Conservation (phyloP, 2,888 invertebrate genomes). For the Glyphotaelius pellucidus region DNA sequence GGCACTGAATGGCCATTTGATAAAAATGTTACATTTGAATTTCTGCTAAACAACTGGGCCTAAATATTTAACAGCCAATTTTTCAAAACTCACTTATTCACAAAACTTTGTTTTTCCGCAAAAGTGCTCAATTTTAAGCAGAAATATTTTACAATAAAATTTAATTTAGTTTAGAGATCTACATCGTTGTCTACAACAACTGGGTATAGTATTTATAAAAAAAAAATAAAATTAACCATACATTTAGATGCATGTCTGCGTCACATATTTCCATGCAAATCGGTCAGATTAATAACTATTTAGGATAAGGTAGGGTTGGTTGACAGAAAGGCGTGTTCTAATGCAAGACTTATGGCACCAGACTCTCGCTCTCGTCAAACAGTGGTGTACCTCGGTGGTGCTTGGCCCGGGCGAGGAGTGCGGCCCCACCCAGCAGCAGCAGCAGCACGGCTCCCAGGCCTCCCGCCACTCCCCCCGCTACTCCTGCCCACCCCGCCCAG, state of each 20-base stretch:
- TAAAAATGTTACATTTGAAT: no score
- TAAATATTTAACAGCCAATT: no score
- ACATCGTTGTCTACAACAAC: neutral
- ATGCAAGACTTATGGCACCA: conserved; percentile 51
- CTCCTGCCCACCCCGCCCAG: conserved; percentile 70
- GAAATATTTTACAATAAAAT: neutral
- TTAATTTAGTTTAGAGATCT: neutral
- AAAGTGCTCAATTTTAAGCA: neutral
- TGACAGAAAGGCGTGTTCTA: neutral
- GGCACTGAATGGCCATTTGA: no score
- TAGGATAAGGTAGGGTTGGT: neutral
- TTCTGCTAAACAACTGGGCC: no score
- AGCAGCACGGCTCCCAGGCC: conserved; percentile 72
- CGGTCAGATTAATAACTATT: conserved; percentile 15
- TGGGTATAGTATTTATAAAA: neutral
- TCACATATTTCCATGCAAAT: neutral
- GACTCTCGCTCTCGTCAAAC: conserved; percentile 57
- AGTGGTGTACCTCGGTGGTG: conserved; percentile 69
- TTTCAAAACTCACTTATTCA: no score
- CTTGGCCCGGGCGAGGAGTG: conserved; percentile 70
- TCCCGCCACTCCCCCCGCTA: conserved; percentile 71
- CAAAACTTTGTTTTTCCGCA: no score
- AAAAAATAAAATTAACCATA: neutral
- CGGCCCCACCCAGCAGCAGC: conserved; percentile 69
- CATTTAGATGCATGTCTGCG: neutral